These are phyloP conservation scores for Ctenopoma multispine DNA, from an alignment of 2,797 vertebrate genomes.

Conservation along the genomic window DNA sequence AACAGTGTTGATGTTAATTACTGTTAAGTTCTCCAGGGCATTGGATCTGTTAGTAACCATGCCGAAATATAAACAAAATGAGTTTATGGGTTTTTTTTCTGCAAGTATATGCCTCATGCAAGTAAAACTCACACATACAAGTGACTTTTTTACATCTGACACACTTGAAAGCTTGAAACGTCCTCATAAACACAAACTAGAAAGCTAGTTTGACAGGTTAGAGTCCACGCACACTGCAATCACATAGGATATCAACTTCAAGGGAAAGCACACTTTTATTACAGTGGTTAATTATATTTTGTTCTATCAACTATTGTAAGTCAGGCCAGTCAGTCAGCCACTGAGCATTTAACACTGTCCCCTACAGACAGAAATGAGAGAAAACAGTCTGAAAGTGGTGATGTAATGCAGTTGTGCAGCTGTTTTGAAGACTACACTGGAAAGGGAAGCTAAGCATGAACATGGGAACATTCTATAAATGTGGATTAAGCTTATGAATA, in stretches of 20 bases:
- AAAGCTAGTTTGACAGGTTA: conserved; percentile 63
- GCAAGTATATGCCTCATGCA: neutral
- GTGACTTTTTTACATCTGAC: neutral
- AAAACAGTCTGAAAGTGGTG: neutral
- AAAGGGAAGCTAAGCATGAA: neutral
- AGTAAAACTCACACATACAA: neutral
- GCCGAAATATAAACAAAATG: neutral
- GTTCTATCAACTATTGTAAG: too few species aligned
- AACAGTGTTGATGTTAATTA: neutral
- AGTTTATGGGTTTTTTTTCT: neutral
- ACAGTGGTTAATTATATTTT: neutral
- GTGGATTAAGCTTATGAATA: neutral
- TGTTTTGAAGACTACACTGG: conserved; percentile 7
- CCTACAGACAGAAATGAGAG: conserved; percentile 34
- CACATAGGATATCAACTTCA: conserved; percentile 34
- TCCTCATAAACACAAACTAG: neutral
- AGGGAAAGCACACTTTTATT: conserved; percentile 24
- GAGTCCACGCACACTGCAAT: conserved; percentile 11
- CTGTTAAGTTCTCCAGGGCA: neutral
- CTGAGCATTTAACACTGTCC: conserved; percentile 10
- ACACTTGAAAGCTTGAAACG: neutral
- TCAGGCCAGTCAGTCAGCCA: neutral
- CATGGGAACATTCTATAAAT: neutral
- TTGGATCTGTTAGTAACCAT: neutral
- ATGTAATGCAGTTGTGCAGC: conserved; percentile 7